Evolutionary conservation across 2,113 vertebrate genomes (phyloP).

Genomic region (Protobothrops mucrosquamatus): DNA sequence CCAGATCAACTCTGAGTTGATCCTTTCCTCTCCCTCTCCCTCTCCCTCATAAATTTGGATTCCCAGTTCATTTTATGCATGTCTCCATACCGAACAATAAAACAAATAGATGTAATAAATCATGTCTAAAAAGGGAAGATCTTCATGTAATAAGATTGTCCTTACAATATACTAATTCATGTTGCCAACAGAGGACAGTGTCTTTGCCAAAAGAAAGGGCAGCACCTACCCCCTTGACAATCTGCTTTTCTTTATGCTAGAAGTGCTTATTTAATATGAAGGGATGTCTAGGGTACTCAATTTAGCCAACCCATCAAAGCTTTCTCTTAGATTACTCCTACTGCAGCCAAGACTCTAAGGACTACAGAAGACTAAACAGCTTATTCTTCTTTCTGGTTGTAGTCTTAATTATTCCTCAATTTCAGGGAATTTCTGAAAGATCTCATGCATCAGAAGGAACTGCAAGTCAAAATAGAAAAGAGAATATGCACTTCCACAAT

Average conservation of each 20-base stretch:
- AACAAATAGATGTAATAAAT: neutral
- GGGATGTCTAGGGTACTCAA: neutral
- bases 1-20: neutral
- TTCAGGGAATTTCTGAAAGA: neutral
- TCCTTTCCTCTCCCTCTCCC: neutral
- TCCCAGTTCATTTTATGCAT: neutral
- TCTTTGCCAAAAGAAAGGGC: neutral
- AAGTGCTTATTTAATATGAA: neutral
- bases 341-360: neutral
- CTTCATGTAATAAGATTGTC: neutral
- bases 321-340: neutral
- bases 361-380: neutral
- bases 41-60: neutral
- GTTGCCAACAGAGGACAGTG: neutral
- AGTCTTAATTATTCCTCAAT: neutral
- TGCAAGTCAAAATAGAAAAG: neutral
- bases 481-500: neutral
- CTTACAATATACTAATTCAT: neutral
- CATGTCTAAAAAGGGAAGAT: neutral
- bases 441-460: neutral
- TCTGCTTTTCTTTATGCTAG: neutral
- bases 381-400: neutral
- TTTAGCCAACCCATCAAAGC: neutral
- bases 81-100: neutral
- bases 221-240: neutral